Evolutionary conservation across 2,797 vertebrate genomes (phyloP), one percentile per base, ranked within the genome.

Genomic region (Aphelocoma californica): DNA sequence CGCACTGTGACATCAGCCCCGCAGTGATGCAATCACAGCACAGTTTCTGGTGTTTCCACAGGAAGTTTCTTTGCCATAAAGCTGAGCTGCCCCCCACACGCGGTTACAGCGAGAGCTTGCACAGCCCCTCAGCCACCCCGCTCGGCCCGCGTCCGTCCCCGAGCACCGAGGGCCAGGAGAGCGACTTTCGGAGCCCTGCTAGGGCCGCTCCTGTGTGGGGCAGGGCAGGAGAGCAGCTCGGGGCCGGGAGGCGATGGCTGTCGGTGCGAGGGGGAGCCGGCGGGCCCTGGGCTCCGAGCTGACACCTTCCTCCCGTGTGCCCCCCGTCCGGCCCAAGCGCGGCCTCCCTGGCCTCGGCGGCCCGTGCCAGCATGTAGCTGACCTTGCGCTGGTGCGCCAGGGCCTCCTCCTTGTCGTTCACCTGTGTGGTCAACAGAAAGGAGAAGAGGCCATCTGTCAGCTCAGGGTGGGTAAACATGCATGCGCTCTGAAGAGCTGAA

Each of bases 301-400:
- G 0, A 10, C 31, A 2, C 18, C 2, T 3, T 4, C 32, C 36
- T 3, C 6, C 14, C 2, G 5, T 1, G 5, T 10, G 4, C 3
- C 5, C 57, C 3, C 4, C 2, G 7, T 14, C 34, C 36, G 6
- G 36, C 8, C 25, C 20, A 2, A 0, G 70, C 11, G 7, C 11
- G 1, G 70, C 34, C 60, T 31, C 70, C 60, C 34, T 18, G 36
- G 54, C 25, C 54, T 81, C 79, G 1, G 71, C 38, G 0, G 23
- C 82, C 45, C 82, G 62, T 0, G 71, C 99, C 47, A 99, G 96
- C 99, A 99, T 99, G 93, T 99, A 98, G 95, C 98, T 99, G 60
- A 99, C 99, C 97, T 99, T 99, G 88, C 98, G 98, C 94, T 99
- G 99, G 95, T 99, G 99, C 17, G 99, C 99, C 95, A 99, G 84